Conservation (phyloP, 2,888 invertebrate genomes). For the Pilophorus perplexus region DNA sequence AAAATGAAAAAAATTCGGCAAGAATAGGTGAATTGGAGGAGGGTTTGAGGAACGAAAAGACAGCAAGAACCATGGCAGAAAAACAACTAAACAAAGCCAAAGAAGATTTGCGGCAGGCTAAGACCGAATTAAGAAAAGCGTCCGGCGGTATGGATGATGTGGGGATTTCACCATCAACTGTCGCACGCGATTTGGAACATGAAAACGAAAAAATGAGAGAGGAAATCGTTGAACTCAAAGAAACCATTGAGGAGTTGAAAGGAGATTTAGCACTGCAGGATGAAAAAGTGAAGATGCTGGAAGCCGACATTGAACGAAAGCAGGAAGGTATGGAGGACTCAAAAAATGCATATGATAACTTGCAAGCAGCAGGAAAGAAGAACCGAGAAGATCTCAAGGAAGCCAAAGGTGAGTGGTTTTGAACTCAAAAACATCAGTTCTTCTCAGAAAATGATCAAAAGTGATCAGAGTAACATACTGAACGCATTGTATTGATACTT, state of each 20-base stretch:
- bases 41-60: conserved; percentile 34
- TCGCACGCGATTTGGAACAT: conserved; percentile 9
- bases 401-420: conserved; percentile 37
- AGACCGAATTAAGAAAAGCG: not conserved
- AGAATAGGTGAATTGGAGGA: conserved; percentile 3
- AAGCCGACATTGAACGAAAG: conserved; percentile 14
- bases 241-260: conserved; percentile 4
- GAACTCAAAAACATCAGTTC: too few species aligned
- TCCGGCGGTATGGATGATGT: too few species aligned
- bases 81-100: conserved; percentile 30
- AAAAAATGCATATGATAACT: conserved; percentile 1
- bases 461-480: too few species aligned
- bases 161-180: not conserved
- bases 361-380: conserved; percentile 2
- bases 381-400: conserved; percentile 35
- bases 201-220: conserved; percentile 27
- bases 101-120: conserved; percentile 17
- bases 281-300: not conserved
- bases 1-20: too few species aligned
- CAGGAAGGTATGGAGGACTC: conserved; percentile 6
- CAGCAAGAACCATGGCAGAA: conserved; percentile 20
- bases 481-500: too few species aligned
- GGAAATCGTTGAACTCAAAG: conserved; percentile 11
- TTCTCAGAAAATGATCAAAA: too few species aligned
- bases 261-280: not conserved